Evolutionary conservation across 2,113 vertebrate genomes (phyloP), one percentile per base, ranked within the genome.

Genomic region (Polyodon spathula): DNA sequence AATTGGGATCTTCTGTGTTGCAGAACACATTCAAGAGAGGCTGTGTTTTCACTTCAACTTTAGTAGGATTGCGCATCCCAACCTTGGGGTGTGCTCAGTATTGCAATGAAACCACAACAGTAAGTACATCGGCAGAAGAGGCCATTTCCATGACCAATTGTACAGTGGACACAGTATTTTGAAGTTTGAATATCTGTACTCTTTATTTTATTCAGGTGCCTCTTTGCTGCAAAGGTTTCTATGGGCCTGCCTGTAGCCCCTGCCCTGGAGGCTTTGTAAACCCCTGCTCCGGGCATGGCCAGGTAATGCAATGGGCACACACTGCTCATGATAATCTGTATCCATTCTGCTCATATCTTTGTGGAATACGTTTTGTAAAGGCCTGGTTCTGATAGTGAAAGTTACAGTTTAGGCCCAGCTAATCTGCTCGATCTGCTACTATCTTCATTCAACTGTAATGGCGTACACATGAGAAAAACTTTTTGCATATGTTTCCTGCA

Each of bases 211-310:
- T 27, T 69, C 56, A 98, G 95, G 81, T 79, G 37, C 78, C 78
- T 0, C 78, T 72, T 0, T 97, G 95, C 64, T 98, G 94, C 73
- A 83, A 75, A 73, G 95, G 95, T 1, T 98, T 97, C 80, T 95
- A 88, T 1, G 93, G 95, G 37, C 75, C 82, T 8, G 85, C 89
- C 60, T 98, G 95, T 70, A 77, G 61, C 11, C 85, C 81, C 0
- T 98, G 95, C 61, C 93, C 93, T 0, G 93, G 95, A 67, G 92
- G 89, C 38, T 89, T 87, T 74, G 71, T 50, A 27, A 81, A 69
- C 0, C 87, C 92, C 0, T 97, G 95, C 67, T 95, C 87, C 0
- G 83, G 88, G 68, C 90, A 91, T 0, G 93, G 94, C 16, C 79
- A 89, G 87, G 95, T 97, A 72, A 82, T 58, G 48, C 4, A 2